These are phyloP conservation scores for Hyposmocoma kahamanoa DNA, from an alignment of 1,140 invertebrate genomes.

Conservation along the genomic window DNA sequence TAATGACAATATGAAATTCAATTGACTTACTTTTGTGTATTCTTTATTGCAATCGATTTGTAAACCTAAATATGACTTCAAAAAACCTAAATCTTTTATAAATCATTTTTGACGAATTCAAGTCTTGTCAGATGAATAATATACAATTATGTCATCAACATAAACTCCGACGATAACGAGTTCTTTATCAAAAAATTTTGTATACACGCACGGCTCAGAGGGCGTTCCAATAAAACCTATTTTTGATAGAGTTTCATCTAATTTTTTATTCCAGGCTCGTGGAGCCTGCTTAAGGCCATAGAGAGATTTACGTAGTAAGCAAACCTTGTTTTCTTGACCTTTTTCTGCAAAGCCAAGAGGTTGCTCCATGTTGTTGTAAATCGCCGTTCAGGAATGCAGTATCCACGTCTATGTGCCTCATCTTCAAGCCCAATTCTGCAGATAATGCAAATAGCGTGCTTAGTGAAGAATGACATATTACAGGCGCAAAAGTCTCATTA, in stretches of 20 bases:
- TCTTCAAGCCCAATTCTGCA: not conserved
- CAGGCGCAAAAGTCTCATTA: not conserved
- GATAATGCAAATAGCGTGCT: conserved; percentile 3
- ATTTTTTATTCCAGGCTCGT: conserved; percentile 19
- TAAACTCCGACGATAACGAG: conserved; percentile 33
- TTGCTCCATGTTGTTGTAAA: not conserved
- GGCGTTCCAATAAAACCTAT: conserved; percentile 32
- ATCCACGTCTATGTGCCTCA: not conserved
- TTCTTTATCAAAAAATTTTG: conserved; percentile 20
- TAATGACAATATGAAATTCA: conserved; percentile 20
- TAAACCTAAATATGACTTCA: conserved; percentile 24
- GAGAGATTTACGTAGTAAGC: conserved; percentile 17
- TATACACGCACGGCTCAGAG: conserved; percentile 38
- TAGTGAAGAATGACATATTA: not conserved
- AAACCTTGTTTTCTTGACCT: conserved; percentile 5
- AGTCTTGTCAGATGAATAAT: conserved; percentile 25
- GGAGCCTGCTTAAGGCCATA: conserved; percentile 23
- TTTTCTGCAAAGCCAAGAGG: not conserved
- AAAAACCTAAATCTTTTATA: conserved; percentile 19
- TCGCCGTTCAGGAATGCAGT: conserved; percentile 6
- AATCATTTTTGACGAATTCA: conserved; percentile 13
- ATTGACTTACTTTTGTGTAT: conserved; percentile 15
- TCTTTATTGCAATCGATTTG: conserved; percentile 7
- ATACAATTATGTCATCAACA: conserved; percentile 50
- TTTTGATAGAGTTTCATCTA: conserved; percentile 18